Evolutionary conservation across 2,888 invertebrate genomes (phyloP), one percentile per base, ranked within the genome.

Genomic region (Microdon myrmicae): DNA sequence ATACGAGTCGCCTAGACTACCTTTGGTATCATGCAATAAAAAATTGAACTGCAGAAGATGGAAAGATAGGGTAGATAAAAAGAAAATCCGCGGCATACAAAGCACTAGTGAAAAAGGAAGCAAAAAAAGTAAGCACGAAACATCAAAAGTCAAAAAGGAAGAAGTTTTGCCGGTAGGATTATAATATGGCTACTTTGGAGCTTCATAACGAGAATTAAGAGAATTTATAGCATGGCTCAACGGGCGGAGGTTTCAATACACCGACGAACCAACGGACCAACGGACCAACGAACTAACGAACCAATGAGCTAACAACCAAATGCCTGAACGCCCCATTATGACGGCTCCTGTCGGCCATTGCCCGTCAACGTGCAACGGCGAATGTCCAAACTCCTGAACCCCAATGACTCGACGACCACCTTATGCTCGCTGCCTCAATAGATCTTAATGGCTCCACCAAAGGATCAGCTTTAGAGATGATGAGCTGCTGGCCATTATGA

Each of bases 401-500:
- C n/a, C n/a, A n/a, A n/a, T n/a, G n/a, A 25, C 44, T 29, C 48
- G 35, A 16, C 19, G 17, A 17, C 31, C 39, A 38, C 48, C 39
- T 55, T 41, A 55, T 26, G 23, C 39, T 32, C 39, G 20, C n/a
- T 34, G 32, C 28, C 35, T 34, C 10, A 23, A 55, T 20, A 34
- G 34, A 28, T 34, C 9, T 34, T 32, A 39, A 38, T 45, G 32
- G 19, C 20, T 23, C 19, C 9, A 38, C 35, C 38, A 32, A 47
- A 34, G 34, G 47, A 25, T 32, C 32, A 41, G 38, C 13, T 19
- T n/a, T n/a, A n/a, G 17, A 39, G 55, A 55, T 55, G 55, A 55
- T 55, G 55, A 48, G 55, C 55, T 55, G 22, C 39, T 41, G 48
- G 47, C 26, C 39, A 47, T 26, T 43, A 47, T 55, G 54, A 55